phyloP scores from a whole-genome alignment of 2,888 invertebrate species.

The Cephus sareptanus region DNA sequence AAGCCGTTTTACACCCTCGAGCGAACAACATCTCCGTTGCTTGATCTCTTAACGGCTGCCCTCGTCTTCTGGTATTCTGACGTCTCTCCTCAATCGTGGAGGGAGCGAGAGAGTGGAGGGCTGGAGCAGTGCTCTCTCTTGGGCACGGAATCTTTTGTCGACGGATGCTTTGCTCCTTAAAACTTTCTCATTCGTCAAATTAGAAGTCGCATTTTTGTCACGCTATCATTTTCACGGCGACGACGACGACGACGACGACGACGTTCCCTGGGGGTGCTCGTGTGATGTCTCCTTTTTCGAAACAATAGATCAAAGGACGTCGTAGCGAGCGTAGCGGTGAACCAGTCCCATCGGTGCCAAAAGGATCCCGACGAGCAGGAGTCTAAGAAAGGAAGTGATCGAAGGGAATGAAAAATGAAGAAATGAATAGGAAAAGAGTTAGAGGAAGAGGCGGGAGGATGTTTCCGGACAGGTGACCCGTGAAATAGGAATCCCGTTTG shows the following conservation, averaged over 20 bases:
- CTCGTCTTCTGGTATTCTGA: too few relatives aligned
- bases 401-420: not conserved
- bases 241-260: constrained; percentile 25
- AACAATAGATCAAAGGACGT: constrained; percentile 58
- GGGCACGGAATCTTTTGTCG: too few relatives aligned
- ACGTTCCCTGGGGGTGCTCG: constrained; percentile 41
- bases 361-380: too few relatives aligned
- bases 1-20: too few relatives aligned
- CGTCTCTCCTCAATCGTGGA: not conserved
- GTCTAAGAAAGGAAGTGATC: too few relatives aligned
- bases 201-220: constrained; percentile 53
- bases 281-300: constrained; percentile 35
- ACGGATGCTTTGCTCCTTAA: constrained; percentile 27
- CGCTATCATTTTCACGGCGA: constrained; percentile 4
- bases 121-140: too few relatives aligned
- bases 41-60: too few relatives aligned
- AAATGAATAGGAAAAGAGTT: constrained; percentile 18
- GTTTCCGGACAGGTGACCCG: constrained; percentile 56
- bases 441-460: constrained; percentile 24
- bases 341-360: too few relatives aligned
- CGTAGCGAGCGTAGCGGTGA: not conserved
- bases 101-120: not conserved
- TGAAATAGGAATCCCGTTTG: constrained; percentile 55
- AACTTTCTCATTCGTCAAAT: constrained; percentile 62
- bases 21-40: too few relatives aligned